Evolutionary conservation across 2,113 vertebrate species (phyloP).

Genomic region (Vulpes vulpes): DNA sequence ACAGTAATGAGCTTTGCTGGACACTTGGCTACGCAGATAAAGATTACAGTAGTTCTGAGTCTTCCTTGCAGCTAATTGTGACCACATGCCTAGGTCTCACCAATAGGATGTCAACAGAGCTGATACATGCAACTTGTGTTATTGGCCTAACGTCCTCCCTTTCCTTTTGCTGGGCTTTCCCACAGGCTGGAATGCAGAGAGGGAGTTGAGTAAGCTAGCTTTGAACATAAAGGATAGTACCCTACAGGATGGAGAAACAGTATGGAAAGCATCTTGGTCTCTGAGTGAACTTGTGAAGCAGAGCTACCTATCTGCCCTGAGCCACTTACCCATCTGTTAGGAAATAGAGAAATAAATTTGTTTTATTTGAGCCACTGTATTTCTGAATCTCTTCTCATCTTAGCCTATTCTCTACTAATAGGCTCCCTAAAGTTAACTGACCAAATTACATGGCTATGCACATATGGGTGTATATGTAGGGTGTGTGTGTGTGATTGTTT

Average conservation of each 20-base stretch:
- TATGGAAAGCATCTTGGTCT: not conserved
- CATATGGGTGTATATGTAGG: not conserved
- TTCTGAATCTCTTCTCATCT: not conserved
- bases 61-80: not conserved
- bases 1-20: not conserved
- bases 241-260: not conserved
- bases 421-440: conserved; percentile 10
- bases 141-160: not conserved
- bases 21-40: not conserved
- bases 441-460: not conserved
- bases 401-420: not conserved
- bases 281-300: not conserved
- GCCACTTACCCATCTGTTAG: not conserved
- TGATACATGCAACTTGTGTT: not conserved
- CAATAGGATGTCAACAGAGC: not conserved
- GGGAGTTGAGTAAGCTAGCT: not conserved
- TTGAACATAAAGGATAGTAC: not conserved
- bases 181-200: not conserved
- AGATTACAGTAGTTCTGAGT: not conserved
- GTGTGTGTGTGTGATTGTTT: not conserved
- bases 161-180: not conserved
- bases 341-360: conserved; percentile 22
- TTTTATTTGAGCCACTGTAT: conserved; percentile 8
- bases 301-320: not conserved
- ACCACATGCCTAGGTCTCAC: not conserved